Percentiles rank a stretch among this genome's conserved stretches.
Evolutionary conservation across 2,797 vertebrate species (phyloP).

Genomic region (Lepus oiostolus): DNA sequence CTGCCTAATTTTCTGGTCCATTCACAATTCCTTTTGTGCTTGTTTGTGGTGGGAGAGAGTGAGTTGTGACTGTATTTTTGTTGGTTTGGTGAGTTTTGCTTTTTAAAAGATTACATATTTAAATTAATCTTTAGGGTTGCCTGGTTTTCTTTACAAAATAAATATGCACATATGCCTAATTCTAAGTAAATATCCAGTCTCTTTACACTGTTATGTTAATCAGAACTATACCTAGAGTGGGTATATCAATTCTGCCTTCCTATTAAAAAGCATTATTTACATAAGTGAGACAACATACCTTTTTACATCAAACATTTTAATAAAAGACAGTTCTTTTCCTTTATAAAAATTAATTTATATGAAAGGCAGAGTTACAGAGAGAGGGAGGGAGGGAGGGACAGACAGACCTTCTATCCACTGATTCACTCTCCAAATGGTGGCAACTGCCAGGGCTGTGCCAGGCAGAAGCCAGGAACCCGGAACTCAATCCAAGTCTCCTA

Average conservation of each 20-base stretch:
- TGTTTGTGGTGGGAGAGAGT: not conserved
- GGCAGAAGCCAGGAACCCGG: no score
- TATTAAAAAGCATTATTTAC: not conserved
- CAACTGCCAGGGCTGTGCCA: no score
- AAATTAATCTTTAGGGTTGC: slow-evolving; percentile 13
- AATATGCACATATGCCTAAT: not conserved
- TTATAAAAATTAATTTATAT: no score
- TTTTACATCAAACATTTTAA: slow-evolving; percentile 46
- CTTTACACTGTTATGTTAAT: not conserved
- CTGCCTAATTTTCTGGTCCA: not conserved
- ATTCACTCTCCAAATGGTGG: no score
- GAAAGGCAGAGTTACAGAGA: no score
- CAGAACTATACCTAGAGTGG: not conserved
- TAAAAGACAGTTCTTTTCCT: no score
- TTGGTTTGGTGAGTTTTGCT: slow-evolving; percentile 16
- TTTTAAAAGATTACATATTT: not conserved
- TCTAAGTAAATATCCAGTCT: slow-evolving; percentile 9
- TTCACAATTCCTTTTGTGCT: not conserved
- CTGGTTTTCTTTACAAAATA: slow-evolving; percentile 38
- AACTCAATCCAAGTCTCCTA: no score
- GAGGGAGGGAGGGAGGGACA: no score
- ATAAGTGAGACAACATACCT: not conserved
- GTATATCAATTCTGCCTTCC: not conserved
- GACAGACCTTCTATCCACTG: no score
- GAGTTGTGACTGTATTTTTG: not conserved